Percentiles rank a stretch among this genome's conserved stretches.
These are phyloP conservation scores for Typhlichthys eigenmanni DNA, from an alignment of 2,797 vertebrate genomes.

Conservation along the genomic window DNA sequence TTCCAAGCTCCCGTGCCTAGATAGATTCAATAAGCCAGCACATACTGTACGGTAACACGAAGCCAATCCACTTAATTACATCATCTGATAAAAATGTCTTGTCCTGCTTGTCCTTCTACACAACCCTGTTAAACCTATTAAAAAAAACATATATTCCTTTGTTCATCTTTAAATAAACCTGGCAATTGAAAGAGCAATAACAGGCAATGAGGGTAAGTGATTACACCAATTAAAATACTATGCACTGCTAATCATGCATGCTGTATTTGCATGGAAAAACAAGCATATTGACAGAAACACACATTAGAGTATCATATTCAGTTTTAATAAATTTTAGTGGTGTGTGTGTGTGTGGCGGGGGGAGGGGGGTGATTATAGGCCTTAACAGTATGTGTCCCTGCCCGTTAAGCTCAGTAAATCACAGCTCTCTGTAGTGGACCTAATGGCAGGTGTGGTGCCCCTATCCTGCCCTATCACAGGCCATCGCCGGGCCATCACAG, in stretches of 20 bases:
- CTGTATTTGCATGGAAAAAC: slow-evolving; percentile 23
- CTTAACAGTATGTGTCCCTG: too few relatives aligned
- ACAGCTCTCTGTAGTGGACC: too few relatives aligned
- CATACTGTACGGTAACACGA: slow-evolving; percentile 57
- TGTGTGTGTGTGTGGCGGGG: slow-evolving; percentile 7
- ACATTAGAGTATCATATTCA: slow-evolving; percentile 37
- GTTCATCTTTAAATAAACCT: slow-evolving; percentile 55
- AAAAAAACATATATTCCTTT: slow-evolving; percentile 50
- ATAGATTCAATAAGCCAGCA: slow-evolving; percentile 63
- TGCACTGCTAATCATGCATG: slow-evolving; percentile 35
- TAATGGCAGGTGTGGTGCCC: too few relatives aligned
- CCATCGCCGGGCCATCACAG: too few relatives aligned
- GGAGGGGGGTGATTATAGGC: too few relatives aligned
- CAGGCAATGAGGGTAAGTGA: slow-evolving; percentile 47
- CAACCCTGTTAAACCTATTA: slow-evolving; percentile 66
- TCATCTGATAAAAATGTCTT: slow-evolving; percentile 69
- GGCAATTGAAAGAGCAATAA: slow-evolving; percentile 46
- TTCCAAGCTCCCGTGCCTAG: slow-evolving; percentile 68
- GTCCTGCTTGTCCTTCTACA: slow-evolving; percentile 42
- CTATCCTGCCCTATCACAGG: too few relatives aligned
- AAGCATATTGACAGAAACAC: slow-evolving; percentile 22
- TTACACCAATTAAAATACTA: slow-evolving; percentile 39
- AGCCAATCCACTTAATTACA: slow-evolving; percentile 67
- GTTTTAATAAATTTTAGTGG: slow-evolving; percentile 14
- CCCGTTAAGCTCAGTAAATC: too few relatives aligned